Conservation (phyloP, 2,888 invertebrate species). For the Lutraria lutraria region DNA sequence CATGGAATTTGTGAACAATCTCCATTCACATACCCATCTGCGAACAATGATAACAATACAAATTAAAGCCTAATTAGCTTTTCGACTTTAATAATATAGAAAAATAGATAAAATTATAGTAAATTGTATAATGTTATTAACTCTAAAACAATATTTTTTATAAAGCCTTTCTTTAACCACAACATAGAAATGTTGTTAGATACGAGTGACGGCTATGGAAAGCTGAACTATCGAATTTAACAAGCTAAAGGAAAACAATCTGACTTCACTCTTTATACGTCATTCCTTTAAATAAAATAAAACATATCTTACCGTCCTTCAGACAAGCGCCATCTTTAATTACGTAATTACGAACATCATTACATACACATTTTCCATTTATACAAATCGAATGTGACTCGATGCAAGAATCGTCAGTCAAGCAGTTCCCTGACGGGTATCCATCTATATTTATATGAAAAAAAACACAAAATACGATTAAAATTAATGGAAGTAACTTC, state of each 20-base stretch:
- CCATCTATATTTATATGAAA: conserved; percentile 29
- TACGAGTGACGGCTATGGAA: no score
- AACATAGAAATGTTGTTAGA: no score
- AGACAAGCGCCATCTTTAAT: conserved; percentile 23
- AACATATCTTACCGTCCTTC: conserved; percentile 35
- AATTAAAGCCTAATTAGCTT: no score
- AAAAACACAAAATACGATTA: not conserved
- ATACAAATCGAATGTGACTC: conserved; percentile 47
- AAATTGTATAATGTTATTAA: no score
- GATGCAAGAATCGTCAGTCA: conserved; percentile 11
- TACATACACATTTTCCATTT: conserved; percentile 47
- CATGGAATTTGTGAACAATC: conserved; percentile 15
- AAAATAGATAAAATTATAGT: not conserved
- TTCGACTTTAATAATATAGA: no score
- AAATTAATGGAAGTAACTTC: not conserved
- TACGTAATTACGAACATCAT: conserved; percentile 42
- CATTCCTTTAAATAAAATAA: not conserved
- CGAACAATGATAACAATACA: not conserved
- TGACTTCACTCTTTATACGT: not conserved
- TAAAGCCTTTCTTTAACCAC: no score
- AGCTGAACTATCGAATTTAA: not conserved
- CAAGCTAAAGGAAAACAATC: not conserved
- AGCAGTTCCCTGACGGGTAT: conserved; percentile 19
- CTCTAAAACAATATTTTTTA: no score
- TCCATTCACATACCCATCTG: conserved; percentile 41